Conservation (phyloP, 1,140 invertebrate genomes). For the Megalopta genalis region DNA sequence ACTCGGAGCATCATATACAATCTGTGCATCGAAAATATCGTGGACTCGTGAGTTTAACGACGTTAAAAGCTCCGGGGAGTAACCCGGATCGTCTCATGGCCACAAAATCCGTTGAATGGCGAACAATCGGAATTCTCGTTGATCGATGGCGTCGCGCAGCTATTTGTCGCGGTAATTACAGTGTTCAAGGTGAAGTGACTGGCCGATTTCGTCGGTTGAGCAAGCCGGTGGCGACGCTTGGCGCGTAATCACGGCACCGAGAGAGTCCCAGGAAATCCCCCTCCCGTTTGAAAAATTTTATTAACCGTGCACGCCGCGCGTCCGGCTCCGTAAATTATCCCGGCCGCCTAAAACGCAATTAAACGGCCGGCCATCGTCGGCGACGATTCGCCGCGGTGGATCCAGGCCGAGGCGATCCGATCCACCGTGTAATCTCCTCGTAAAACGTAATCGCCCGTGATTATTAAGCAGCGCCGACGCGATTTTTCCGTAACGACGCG, state of each 20-base stretch:
- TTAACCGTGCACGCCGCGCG: neutral
- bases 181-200: slow-evolving; percentile 48
- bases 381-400: slow-evolving; percentile 1
- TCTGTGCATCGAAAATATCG: too few relatives aligned
- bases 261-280: slow-evolving; percentile 16
- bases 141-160: neutral
- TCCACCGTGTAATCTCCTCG: neutral
- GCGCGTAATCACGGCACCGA: slow-evolving; percentile 1
- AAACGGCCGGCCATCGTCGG: neutral
- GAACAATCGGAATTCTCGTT: slow-evolving; percentile 30
- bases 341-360: slow-evolving; percentile 15
- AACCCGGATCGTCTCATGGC: too few relatives aligned
- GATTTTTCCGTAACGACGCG: neutral
- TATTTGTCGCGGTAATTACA: slow-evolving; percentile 50
- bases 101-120: too few relatives aligned
- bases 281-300: slow-evolving; percentile 7
- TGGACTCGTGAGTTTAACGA: too few relatives aligned
- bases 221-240: slow-evolving; percentile 21
- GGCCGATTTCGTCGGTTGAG: slow-evolving; percentile 50
- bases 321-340: neutral
- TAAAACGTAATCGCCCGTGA: slow-evolving; percentile 16
- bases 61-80: too few relatives aligned
- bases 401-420: neutral
- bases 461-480: slow-evolving; percentile 12
- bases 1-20: too few relatives aligned